Evolutionary conservation across 64 coral and sea anemone genomes (phyloP), one percentile per base, ranked within the genome.

Genomic region (Montipora foliosa): DNA sequence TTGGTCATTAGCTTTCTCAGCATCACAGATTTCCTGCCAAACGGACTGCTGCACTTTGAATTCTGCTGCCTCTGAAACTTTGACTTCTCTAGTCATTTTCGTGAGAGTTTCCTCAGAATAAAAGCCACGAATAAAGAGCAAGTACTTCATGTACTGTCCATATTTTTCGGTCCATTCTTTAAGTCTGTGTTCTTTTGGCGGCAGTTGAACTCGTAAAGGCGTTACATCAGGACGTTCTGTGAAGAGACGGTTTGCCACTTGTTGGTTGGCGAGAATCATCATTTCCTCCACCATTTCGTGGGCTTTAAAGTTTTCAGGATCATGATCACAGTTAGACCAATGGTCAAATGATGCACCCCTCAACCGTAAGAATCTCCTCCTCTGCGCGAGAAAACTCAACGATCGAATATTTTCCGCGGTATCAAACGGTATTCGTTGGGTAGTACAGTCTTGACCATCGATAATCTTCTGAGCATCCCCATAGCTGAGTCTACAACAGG

Each of bases 251-350:
- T 96, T 62, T 22, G 91, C 97, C 70, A 92, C 84, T 49, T 81
- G 47, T 62, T 92, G 49, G 89, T 99, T 99, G 64, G 92, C 92
- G 44, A 99, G 57, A 57, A 99, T 57, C 97, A 99, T 99, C 20
- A 99, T 88, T 47, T 99, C 97, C 49, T 96, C 95, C 5, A 99
- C 84, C 47, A 99, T 80, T 66, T 96, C 94, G 73, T 99, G 97
- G 50, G 97, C 94, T 48, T 94, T 89, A 79, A 84, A 79, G 20
- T 81, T 64, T 76, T 92, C 66, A 0, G 60, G 49, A 55, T 84
- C 46, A 83, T 83, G 9, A 24, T 89, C 88, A 22, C 67, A 77
- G 37, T 70, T n/a, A 51, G 48, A 44, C 59, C 90, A 92, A 68
- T 94, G 92, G 24, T 94, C 78, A 72, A 90, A 85, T 6, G 70